Evolutionary conservation across 2,797 vertebrate genomes (phyloP), one percentile per base, ranked within the genome.

Genomic region (Myotis pilosus): DNA sequence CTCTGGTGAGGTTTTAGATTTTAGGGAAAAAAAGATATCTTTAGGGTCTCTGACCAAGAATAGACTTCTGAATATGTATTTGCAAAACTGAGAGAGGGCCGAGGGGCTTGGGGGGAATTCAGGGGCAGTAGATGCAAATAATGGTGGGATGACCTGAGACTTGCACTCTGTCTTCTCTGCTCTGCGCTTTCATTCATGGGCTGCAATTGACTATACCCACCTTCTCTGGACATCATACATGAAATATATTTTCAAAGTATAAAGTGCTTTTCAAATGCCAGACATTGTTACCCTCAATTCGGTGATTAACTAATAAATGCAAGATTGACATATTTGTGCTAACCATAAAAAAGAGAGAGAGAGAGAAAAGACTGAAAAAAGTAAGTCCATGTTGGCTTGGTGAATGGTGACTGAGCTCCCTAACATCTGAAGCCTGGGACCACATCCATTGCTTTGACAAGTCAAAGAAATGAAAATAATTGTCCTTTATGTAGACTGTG

Each of bases 291-390:
- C 17, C 2, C 9, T 95, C 44, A 64, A 33, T 10, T 23, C 76
- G 22, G 20, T 5, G 9, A 44, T 80, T 55, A 87, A 92, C 51
- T 25, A 41, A 17, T 30, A 94, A 41, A 71, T 19, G n/a, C 3
- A 71, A 83, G 15, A 86, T 68, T 44, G 85, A 13, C 2, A 33
- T 57, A 47, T 23, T 22, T 96, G 93, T 72, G 7, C 8, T 92
- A 95, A 94, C 25, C 17, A 57, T 86, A 84, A 68, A 89, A 55
- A 82, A 25, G 68, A 89, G 49, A 85, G 25, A 28, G 13, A 28
- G 10, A 92, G 23, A 60, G 13, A 38, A 88, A 95, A 79, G 4
- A 53, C 11, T n/a, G 25, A 47, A 71, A 47, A 71, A 66, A 60
- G n/a, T 49, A 57, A 81, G 10, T 60, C 25, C 13, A 41, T 3